Conservation (phyloP, 1,140 invertebrate species). For the Macrobrachium nipponense region DNA sequence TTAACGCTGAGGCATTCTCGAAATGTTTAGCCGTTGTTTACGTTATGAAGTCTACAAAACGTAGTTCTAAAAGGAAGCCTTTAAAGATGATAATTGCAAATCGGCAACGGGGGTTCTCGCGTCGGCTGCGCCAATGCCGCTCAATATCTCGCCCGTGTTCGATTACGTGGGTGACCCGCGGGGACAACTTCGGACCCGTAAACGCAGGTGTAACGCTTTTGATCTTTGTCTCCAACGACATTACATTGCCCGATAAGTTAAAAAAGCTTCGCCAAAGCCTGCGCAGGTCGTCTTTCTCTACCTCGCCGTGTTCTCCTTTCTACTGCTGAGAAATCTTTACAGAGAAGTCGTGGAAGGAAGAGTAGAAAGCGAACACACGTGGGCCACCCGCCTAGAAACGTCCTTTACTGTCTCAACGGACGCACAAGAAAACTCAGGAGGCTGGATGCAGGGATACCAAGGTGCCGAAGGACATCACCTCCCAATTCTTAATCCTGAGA, state of each 20-base stretch:
- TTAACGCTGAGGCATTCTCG: neutral
- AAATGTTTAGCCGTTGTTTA: too few relatives aligned
- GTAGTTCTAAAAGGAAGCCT: neutral
- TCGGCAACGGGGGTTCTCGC: slow-evolving; percentile 45
- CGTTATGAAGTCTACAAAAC: neutral
- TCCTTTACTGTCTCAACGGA: slow-evolving; percentile 60
- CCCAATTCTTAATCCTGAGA: neutral
- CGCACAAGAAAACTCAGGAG: slow-evolving; percentile 60
- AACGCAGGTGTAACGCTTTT: slow-evolving; percentile 24
- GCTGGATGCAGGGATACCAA: slow-evolving; percentile 46
- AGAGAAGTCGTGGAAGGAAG: slow-evolving; percentile 39
- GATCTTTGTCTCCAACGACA: neutral
- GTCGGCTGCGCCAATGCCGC: slow-evolving; percentile 62
- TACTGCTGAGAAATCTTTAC: neutral
- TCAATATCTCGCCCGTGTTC: slow-evolving; percentile 59
- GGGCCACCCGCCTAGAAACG: slow-evolving; percentile 57
- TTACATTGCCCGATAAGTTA: too few relatives aligned
- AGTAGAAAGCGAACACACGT: slow-evolving; percentile 51
- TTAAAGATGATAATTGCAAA: neutral
- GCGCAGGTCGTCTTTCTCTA: neutral
- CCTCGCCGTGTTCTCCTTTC: neutral
- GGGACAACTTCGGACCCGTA: slow-evolving; percentile 46
- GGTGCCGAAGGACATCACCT: slow-evolving; percentile 22
- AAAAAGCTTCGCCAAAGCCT: too few relatives aligned
- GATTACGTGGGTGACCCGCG: slow-evolving; percentile 56